Percentiles rank a stretch among this genome's conserved stretches.
These are phyloP conservation scores for Loxodonta africana DNA, from an alignment of 2,113 vertebrate genomes.

Conservation along the genomic window DNA sequence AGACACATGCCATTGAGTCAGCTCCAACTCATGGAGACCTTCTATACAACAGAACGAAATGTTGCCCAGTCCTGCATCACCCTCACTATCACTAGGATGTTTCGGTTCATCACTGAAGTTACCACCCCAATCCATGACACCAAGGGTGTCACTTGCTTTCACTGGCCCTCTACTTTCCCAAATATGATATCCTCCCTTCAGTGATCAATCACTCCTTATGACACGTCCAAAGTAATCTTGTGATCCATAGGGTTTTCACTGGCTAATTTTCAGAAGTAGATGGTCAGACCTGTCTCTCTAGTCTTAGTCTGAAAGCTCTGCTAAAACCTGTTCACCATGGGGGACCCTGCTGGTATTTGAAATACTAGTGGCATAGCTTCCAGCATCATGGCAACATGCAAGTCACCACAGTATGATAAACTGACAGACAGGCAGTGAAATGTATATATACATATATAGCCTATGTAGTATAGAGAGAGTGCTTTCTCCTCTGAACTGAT, in stretches of 20 bases:
- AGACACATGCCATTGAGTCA: neutral
- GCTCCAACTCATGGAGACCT: neutral
- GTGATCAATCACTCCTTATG: neutral
- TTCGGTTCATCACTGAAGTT: neutral
- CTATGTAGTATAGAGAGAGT: neutral
- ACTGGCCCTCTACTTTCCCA: neutral
- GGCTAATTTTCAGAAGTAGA: neutral
- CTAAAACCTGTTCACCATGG: neutral
- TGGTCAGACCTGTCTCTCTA: neutral
- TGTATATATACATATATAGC: neutral
- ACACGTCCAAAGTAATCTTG: neutral
- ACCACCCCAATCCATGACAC: neutral
- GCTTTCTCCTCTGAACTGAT: neutral
- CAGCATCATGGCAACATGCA: neutral
- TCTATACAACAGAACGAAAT: neutral
- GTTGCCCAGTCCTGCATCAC: neutral
- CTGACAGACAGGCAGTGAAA: neutral
- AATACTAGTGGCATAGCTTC: neutral
- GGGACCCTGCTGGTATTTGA: neutral
- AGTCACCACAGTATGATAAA: neutral
- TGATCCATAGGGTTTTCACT: too few relatives aligned
- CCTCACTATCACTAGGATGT: neutral
- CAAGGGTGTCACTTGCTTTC: neutral
- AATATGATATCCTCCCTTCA: neutral
- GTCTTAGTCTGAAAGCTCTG: neutral